Evolutionary conservation across 2,113 vertebrate species (phyloP), one percentile per base, ranked within the genome.

Genomic region (Scomber colias): DNA sequence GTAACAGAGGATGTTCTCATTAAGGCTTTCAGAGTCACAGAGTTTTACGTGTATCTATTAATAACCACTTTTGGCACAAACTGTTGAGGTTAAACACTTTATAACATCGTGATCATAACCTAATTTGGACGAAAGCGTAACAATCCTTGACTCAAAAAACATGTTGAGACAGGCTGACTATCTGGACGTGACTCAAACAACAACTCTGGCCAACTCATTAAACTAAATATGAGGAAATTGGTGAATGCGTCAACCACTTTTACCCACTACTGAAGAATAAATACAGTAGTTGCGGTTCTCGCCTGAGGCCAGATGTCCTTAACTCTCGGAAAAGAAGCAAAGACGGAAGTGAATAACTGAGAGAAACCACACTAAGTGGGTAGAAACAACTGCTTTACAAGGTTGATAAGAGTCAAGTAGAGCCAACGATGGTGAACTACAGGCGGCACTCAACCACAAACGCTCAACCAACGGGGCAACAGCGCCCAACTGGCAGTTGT

Each of bases 321-420:
- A 16, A 59, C 71, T 71, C 17, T 16, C 35, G 17, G 19, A 21
- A 21, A 30, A 17, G 13, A 35, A 19, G 51, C 15, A 31, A 51
- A 53, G 40, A 5, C 0, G 14, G 59, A 68, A 61, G 67, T 64
- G 54, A 51, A 55, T 31, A 57, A 59, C 59, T 48, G n/a, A 64
- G 50, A 21, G 66, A 77, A 74, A 65, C 74, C 60, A n/a, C 74
- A 61, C 0, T 51, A 31, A 68, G 57, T 2, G 57, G 24, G 61
- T 3, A 21, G 10, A 78, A 67, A 64, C 14, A 24, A 53, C 67
- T 17, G 60, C 63, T 89, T 89, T 85, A 88, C 75, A 45, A 72
- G 62, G 51, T 56, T 11, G 64, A 81, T 88, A 88, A 87, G 60
- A 73, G 17, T 70, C 31, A 54, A 75, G 48, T 44, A 9, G 60